Evolutionary conservation across 2,797 vertebrate genomes (phyloP).

Genomic region (Salmo trutta): DNA sequence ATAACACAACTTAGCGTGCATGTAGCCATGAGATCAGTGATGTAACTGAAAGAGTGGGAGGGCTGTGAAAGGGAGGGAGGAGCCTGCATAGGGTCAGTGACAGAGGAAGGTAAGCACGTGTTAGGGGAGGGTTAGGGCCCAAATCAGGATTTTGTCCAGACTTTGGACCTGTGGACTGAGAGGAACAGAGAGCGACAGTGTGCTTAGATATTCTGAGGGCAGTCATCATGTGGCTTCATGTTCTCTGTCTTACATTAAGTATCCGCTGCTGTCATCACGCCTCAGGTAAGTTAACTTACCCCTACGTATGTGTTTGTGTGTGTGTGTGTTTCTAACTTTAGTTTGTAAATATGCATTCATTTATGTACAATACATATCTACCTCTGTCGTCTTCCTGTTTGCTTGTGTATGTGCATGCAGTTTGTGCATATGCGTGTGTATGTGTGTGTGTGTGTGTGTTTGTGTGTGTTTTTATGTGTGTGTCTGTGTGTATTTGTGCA

Average conservation of each 20-base stretch:
- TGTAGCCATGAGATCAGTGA: neutral
- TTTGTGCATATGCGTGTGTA: neutral
- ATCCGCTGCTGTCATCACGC: constrained; percentile 47
- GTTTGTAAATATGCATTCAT: neutral
- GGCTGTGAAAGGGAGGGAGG: neutral
- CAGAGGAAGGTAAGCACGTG: neutral
- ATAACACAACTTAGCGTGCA: neutral
- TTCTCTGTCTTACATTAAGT: constrained; percentile 48
- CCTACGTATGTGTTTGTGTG: neutral
- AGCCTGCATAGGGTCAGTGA: neutral
- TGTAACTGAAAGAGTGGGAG: neutral
- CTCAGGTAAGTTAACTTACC: constrained; percentile 64
- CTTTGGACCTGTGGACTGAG: constrained; percentile 58
- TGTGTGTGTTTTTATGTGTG: neutral
- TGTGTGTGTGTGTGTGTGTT: neutral
- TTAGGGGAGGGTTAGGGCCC: neutral
- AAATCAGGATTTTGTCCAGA: constrained; percentile 31
- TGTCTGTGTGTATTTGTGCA: neutral
- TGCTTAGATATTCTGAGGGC: constrained; percentile 12
- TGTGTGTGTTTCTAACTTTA: no score
- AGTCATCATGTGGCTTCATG: constrained; percentile 57
- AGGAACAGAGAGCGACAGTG: constrained; percentile 21
- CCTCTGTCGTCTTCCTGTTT: neutral
- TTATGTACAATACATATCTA: neutral
- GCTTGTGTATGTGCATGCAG: neutral